Evolutionary conservation across 2,113 vertebrate species (phyloP), one percentile per base, ranked within the genome.

Genomic region (Glareola pratincola): DNA sequence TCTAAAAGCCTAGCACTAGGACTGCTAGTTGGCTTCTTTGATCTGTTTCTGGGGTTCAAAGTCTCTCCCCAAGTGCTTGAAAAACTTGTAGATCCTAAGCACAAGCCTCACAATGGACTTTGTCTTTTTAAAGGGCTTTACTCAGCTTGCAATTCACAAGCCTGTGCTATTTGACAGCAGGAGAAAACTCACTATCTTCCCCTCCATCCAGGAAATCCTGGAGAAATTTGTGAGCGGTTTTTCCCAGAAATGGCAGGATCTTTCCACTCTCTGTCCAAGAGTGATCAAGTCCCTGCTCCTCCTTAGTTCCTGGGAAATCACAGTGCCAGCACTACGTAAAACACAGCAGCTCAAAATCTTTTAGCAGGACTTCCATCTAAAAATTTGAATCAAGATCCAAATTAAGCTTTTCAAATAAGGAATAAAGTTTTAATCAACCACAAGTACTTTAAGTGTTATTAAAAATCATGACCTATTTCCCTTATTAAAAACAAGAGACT

Each of bases 401-500:
- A 97, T 96, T 80, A 96, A 90, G 32, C 51, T 93, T 95, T 96
- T 94, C 74, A 94, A 96, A 94, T 96, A 96, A 95, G 82, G 77
- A 97, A 97, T 97, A 95, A 98, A 97, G 66, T 96, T 96, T 97
- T 97, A 96, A 95, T 95, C 82, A 94, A 54, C 85, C 96, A 95
- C 75, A 93, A 97, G 39, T 78, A 92, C 32, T 78, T 64, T 69
- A 92, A 92, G 77, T 94, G 66, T 97, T 95, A 83, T 81, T 94
- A 96, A 88, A 97, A 97, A 88, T 74, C 83, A 77, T 93, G 14
- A 88, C 85, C 94, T 90, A 85, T 96, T 96, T 94, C 92, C 48
- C 63, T 97, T 97, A 97, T 95, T 97, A 97, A 98, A 98, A 98
- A 96, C 85, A 98, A 97, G 95, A 90, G 79, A 80, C 69, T 96